phyloP scores from a whole-genome alignment of 2,888 invertebrate genomes.

The Hofmannophila pseudospretella region DNA sequence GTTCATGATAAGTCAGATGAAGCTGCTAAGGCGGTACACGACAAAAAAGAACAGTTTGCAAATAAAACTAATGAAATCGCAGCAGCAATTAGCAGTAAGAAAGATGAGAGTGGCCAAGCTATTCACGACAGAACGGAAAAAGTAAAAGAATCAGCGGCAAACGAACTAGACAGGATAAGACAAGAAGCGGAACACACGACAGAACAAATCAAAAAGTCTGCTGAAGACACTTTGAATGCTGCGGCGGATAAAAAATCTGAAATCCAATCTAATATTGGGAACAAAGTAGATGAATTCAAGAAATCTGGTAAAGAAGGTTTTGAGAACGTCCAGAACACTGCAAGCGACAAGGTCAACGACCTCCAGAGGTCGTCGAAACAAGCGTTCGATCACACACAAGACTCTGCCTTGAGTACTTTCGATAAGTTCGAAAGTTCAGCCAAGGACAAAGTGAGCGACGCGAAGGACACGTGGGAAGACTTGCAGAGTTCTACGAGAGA shows the following conservation, averaged over 20 bases:
- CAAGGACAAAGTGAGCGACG: slow-evolving; percentile 61
- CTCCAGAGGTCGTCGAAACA: slow-evolving; percentile 52
- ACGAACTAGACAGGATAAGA: slow-evolving; percentile 60
- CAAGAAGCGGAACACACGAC: slow-evolving; percentile 64
- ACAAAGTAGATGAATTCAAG: slow-evolving; percentile 35
- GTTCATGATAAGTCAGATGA: slow-evolving; percentile 19
- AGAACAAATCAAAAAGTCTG: slow-evolving; percentile 63
- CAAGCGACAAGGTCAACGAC: slow-evolving; percentile 34
- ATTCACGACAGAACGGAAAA: slow-evolving; percentile 30
- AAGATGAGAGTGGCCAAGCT: slow-evolving; percentile 23
- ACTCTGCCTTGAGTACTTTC: slow-evolving; percentile 67
- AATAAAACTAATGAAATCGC: slow-evolving; percentile 13
- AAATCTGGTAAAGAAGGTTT: slow-evolving; percentile 39
- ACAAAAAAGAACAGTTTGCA: slow-evolving; percentile 16
- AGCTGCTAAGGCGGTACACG: slow-evolving; percentile 13
- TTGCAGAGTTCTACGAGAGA: slow-evolving; percentile 64
- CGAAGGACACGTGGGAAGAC: slow-evolving; percentile 61
- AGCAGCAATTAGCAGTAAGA: slow-evolving; percentile 20
- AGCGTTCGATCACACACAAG: slow-evolving; percentile 58
- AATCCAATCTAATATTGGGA: slow-evolving; percentile 38
- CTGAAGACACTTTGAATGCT: slow-evolving; percentile 56
- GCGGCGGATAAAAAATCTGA: slow-evolving; percentile 49
- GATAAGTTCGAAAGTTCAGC: slow-evolving; percentile 67
- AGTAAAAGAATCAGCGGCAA: slow-evolving; percentile 33
- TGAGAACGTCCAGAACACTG: slow-evolving; percentile 36